Evolutionary conservation across 2,797 vertebrate species (phyloP).

Genomic region (Silurus lanzhouensis): DNA sequence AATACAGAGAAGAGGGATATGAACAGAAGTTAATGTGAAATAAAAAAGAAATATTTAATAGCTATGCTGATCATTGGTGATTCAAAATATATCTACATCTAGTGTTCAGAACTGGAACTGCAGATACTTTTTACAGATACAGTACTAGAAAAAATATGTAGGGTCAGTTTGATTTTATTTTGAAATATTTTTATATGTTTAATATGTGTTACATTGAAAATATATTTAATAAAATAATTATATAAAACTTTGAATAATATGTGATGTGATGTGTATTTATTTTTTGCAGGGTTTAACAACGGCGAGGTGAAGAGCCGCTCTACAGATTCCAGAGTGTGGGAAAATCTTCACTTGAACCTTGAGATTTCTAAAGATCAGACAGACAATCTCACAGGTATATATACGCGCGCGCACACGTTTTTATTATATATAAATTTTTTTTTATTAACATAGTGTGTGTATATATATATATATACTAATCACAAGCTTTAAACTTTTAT

Average conservation of each 20-base stretch:
- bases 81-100: not conserved
- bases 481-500: not conserved
- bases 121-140: not conserved
- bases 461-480: no score
- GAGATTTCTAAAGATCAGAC: slow-evolving; percentile 82
- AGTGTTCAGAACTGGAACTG: not conserved
- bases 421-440: not conserved
- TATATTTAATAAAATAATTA: not conserved
- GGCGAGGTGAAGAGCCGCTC: slow-evolving; percentile 83
- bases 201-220: not conserved
- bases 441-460: no score
- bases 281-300: slow-evolving; percentile 85
- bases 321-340: slow-evolving; percentile 86
- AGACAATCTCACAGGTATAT: slow-evolving; percentile 76
- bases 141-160: not conserved
- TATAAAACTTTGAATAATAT: not conserved
- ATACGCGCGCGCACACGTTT: not conserved
- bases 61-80: no score
- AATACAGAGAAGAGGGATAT: no score
- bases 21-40: no score
- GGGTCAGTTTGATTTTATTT: not conserved
- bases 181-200: not conserved
- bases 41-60: no score
- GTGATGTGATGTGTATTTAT: not conserved
- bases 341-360: slow-evolving; percentile 79